These are phyloP conservation scores for Hesperophylax magnus DNA, from an alignment of 1,140 invertebrate genomes.

Conservation along the genomic window DNA sequence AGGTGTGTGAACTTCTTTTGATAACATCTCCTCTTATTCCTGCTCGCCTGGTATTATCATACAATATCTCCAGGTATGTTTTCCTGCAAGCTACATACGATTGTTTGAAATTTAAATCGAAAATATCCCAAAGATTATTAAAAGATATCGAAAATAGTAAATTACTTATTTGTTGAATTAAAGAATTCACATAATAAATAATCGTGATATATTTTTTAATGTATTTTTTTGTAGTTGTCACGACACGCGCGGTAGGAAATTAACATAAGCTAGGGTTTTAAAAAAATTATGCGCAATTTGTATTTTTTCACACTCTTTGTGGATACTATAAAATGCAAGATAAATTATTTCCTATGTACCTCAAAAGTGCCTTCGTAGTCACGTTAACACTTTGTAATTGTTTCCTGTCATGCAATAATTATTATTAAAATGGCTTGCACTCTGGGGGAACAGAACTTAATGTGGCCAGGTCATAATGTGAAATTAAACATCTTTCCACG, in stretches of 20 bases:
- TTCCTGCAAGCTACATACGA: not conserved
- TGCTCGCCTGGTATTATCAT: not conserved
- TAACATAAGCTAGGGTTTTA: no score
- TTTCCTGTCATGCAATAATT: conserved; percentile 11
- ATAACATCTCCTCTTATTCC: not conserved
- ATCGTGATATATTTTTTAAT: not conserved
- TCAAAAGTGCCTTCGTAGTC: not conserved
- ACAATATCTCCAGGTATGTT: not conserved
- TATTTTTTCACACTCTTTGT: not conserved
- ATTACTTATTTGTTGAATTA: not conserved
- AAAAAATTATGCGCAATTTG: no score
- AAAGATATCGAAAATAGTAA: not conserved
- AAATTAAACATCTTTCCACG: not conserved
- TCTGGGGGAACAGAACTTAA: not conserved
- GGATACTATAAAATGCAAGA: not conserved
- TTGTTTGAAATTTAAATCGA: not conserved
- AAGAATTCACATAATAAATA: no score
- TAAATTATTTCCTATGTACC: conserved; percentile 2
- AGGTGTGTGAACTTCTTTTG: not conserved
- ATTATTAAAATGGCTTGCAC: not conserved
- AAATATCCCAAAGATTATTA: not conserved
- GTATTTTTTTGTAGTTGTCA: not conserved
- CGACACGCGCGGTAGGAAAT: not conserved
- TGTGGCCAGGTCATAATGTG: not conserved
- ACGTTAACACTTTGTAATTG: conserved; percentile 20